Evolutionary conservation across 2,888 invertebrate species (phyloP).

Genomic region (Lycia hirtaria): DNA sequence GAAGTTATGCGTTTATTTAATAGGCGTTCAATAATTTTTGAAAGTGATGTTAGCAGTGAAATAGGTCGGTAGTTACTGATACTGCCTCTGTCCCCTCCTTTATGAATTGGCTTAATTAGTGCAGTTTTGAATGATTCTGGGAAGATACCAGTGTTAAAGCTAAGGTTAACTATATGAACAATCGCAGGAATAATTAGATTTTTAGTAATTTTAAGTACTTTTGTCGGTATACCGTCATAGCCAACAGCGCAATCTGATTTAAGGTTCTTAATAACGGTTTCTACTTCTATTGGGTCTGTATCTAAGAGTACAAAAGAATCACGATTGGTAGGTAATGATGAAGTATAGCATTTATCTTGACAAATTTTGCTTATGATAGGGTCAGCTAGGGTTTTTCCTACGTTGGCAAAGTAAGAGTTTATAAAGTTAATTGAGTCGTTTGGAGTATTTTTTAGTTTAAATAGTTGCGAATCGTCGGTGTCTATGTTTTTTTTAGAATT

Average conservation of each 20-base stretch:
- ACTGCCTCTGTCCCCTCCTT: slow-evolving; percentile 1
- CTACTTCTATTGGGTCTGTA: neutral
- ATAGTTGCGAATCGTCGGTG: too few relatives aligned
- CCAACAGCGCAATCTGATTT: slow-evolving; percentile 1
- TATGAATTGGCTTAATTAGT: neutral
- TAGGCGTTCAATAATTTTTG: neutral
- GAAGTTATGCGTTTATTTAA: neutral
- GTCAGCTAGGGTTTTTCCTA: too few relatives aligned
- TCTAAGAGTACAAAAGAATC: slow-evolving; percentile 6
- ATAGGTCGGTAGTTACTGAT: slow-evolving; percentile 1
- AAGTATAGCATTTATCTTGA: too few relatives aligned
- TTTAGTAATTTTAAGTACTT: neutral
- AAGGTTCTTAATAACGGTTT: neutral
- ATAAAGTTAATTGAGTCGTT: too few relatives aligned
- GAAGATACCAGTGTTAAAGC: neutral
- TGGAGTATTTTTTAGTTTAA: too few relatives aligned
- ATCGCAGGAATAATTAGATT: neutral
- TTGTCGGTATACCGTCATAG: neutral
- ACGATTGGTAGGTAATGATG: neutral
- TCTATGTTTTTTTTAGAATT: too few relatives aligned
- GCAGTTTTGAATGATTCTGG: neutral
- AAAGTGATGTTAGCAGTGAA: neutral
- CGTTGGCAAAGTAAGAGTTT: too few relatives aligned
- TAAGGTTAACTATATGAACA: neutral
- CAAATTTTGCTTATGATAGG: neutral